These are phyloP conservation scores for Sturnus vulgaris DNA, from an alignment of 2,113 vertebrate genomes.

Conservation along the genomic window DNA sequence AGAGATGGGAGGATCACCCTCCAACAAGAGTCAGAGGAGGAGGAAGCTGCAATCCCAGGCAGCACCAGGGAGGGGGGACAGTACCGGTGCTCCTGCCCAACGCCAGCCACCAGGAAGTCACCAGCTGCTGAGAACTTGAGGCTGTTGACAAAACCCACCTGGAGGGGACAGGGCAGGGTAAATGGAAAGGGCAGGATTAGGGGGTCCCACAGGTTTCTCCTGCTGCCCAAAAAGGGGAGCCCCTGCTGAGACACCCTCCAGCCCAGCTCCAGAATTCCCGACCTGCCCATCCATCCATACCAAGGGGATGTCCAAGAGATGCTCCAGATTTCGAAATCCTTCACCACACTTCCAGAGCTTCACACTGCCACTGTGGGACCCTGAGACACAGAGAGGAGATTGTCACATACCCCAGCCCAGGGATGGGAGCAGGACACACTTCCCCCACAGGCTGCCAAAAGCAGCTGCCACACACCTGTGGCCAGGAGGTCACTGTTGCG, in stretches of 20 bases:
- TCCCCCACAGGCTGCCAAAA: background rate
- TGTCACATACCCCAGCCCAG: fast-evolving
- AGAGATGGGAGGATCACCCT: background rate
- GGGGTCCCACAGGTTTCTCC: background rate
- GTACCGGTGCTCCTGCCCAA: slow-evolving; percentile 96
- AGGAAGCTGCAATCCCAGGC: background rate
- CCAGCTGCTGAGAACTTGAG: slow-evolving; percentile 89
- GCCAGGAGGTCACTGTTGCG: slow-evolving; percentile 41
- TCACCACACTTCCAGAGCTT: slow-evolving; percentile 88
- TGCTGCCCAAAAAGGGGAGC: background rate
- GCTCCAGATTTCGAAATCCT: slow-evolving; percentile 82
- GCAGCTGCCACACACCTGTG: background rate
- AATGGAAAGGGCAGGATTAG: background rate
- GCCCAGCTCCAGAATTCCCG: background rate
- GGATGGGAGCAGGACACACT: background rate
- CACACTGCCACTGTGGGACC: slow-evolving; percentile 83
- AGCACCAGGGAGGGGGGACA: fast-evolving
- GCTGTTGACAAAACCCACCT: slow-evolving; percentile 85
- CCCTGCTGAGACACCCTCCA: background rate
- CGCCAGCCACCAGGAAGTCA: slow-evolving; percentile 89
- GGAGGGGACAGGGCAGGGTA: background rate
- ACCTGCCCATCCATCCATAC: slow-evolving; percentile 65
- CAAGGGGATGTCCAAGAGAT: slow-evolving; percentile 84
- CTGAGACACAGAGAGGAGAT: slow-evolving; percentile 57
- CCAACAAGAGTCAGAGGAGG: fast-evolving